These are phyloP conservation scores for Neopelma chrysocephalum DNA, from an alignment of 2,797 vertebrate species.

Conservation along the genomic window DNA sequence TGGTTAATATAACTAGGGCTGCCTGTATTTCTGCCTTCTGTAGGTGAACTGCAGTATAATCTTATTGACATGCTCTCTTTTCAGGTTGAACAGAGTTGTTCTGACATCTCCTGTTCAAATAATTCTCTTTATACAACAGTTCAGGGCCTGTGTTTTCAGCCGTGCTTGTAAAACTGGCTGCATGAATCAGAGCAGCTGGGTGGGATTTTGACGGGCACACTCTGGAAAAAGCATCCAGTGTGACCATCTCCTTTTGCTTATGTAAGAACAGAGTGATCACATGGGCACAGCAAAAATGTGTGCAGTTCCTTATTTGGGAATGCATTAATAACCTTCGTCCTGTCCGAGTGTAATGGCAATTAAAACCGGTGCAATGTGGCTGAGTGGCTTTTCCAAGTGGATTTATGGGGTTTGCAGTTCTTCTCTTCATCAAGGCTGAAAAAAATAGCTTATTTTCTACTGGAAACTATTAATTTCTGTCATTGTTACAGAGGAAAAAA, in stretches of 20 bases:
- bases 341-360: neutral
- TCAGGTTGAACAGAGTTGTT: neutral
- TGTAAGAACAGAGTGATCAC: slow-evolving; percentile 41
- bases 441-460: neutral
- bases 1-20: neutral
- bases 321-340: slow-evolving; percentile 9
- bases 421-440: neutral
- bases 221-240: slow-evolving; percentile 50
- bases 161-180: neutral
- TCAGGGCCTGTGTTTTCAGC: neutral
- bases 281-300: slow-evolving; percentile 44
- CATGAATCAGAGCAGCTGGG: slow-evolving; percentile 54
- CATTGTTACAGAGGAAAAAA: neutral
- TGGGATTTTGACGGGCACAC: slow-evolving; percentile 12
- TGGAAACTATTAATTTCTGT: neutral
- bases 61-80: neutral
- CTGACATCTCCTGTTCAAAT: neutral
- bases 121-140: neutral
- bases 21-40: neutral
- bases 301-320: slow-evolving; percentile 50
- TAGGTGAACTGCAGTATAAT: neutral
- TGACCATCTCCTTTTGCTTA: slow-evolving; percentile 47
- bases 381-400: neutral
- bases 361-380: neutral
- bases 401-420: neutral